phyloP scores from a whole-genome alignment of 2,888 invertebrate genomes.

The Metacarcinus magister region DNA sequence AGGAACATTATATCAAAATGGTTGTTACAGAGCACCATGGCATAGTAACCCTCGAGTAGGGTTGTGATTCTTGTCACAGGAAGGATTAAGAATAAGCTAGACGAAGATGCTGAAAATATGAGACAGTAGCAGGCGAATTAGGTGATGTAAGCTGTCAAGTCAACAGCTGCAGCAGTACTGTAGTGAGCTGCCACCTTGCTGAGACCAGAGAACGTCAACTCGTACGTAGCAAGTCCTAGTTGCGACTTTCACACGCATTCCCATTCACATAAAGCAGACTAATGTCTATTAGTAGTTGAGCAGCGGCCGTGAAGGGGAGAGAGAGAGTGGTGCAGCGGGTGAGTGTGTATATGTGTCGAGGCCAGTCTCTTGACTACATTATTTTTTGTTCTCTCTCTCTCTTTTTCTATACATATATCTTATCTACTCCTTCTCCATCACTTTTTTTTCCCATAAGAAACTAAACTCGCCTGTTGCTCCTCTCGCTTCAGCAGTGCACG shows the following conservation, averaged over 20 bases:
- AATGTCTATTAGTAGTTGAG: constrained; percentile 48
- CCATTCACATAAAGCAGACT: constrained; percentile 68
- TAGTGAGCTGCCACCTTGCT: constrained; percentile 53
- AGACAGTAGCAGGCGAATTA: constrained; percentile 58
- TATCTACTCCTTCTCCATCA: constrained; percentile 42
- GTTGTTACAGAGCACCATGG: constrained; percentile 42
- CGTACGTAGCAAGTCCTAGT: constrained; percentile 51
- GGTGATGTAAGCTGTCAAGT: constrained; percentile 65
- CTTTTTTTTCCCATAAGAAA: constrained; percentile 47
- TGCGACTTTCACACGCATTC: constrained; percentile 67
- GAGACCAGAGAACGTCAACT: constrained; percentile 30
- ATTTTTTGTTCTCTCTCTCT: constrained; percentile 3
- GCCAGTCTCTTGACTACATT: constrained; percentile 47
- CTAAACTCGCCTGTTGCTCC: constrained; percentile 76
- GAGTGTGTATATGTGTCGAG: constrained; percentile 58
- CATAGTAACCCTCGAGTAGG: constrained; percentile 61
- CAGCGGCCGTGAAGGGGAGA: constrained; percentile 55
- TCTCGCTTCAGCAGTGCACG: constrained; percentile 76
- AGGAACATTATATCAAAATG: background rate
- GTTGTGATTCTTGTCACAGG: constrained; percentile 72
- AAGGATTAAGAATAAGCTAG: constrained; percentile 60
- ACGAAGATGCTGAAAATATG: constrained; percentile 58
- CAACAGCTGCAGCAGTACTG: constrained; percentile 60
- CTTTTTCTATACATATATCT: background rate
- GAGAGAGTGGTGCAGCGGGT: constrained; percentile 68